Base-by-base conservation (phyloP, 2,888 invertebrate genomes). In the Ectropis crepuscularia region DNA sequence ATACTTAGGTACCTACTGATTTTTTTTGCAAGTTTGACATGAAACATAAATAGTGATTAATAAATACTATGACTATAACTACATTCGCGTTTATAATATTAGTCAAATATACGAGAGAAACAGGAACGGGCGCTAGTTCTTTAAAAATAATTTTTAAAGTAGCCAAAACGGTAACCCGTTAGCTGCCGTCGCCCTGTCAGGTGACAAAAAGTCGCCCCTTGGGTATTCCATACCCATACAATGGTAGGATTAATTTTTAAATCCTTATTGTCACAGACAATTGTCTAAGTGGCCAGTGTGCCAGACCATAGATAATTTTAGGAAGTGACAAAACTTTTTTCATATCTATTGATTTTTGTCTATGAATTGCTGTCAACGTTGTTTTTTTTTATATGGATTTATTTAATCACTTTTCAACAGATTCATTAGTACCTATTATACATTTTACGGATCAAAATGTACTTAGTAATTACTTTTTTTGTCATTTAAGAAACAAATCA, bases 161-260 rank as follows among this genome's bases (percentile, higher is more conserved):
- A 70, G 71, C 66, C 70, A 71, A 71, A 72, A 73, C 73, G 73
- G 65, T 68, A 74, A 74, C 74, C 73, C 73, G 55, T 60, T 63
- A 38, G 69, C 61, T 60, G 70, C 65, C 63, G 69, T 62, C 57
- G 57, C 41, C 57, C 43, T 47, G 63, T 53, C 59, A 55, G 39
- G 0, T 8, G 16, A 39, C 28, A 74, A 74, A 72, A 70, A 72
- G 57, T 60, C 16, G 68, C 67, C 65, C 53, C 61, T 61, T 7
- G 61, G 65, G 74, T 69, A 72, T 63, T 49, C 69, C 43, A 47
- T 68, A 68, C 73, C 76, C 12, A 4, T 7, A 81, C 81, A 82
- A 83, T 71, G 49, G 68, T 54, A 16, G 79, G 82, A 82, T 85
- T 84, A 84, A 54, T 57, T 71, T 68, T 67, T 75, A 75, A 78